Evolutionary conservation across 2,888 invertebrate genomes (phyloP), one percentile per base, ranked within the genome.

Genomic region (Tenthredo distinguenda): DNA sequence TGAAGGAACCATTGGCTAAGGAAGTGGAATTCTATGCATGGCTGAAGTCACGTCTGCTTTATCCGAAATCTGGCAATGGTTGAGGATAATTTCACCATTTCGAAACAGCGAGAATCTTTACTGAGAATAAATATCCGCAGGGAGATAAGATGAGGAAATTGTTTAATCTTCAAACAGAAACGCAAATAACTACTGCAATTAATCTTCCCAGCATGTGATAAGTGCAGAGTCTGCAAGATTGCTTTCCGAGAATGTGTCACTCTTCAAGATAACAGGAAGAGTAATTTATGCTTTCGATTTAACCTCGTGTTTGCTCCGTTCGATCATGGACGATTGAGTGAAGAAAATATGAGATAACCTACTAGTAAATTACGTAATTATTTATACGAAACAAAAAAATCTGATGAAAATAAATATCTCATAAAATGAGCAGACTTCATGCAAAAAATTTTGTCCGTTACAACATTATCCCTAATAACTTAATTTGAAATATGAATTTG

Each of bases 21-120:
- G 96, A 96, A 91, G 94, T 95, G 86, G 94, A 95, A 88, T 95
- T 96, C 91, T 96, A 96, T 90, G 91, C 94, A 77, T 96, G 95
- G 95, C 91, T 95, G 6, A 94, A 94, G 89, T 92, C 92, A 31
- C 93, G 95, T 87, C 92, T 96, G 47, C 87, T 94, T 21, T 91
- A 91, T 65, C 91, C 92, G 68, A 89, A 90, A 12, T 87, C 87
- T 21, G 88, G 87, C 40, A 88, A 90, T 50, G 88, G 89, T 84
- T 91, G 90, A 90, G 40, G 55, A 84, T 47, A 68, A 68, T 62
- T 37, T 26, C 2, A 26, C 74, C 40, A 43, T 12, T 40, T 37
- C 4, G 9, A 26, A n/a, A 50, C 10, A 15, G 21, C 43, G 50
- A 79, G 3, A 31, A 79, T 10, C 21, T 74, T 26, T 12, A 21